Evolutionary conservation across 2,797 vertebrate genomes (phyloP).

Genomic region (Acomys russatus): DNA sequence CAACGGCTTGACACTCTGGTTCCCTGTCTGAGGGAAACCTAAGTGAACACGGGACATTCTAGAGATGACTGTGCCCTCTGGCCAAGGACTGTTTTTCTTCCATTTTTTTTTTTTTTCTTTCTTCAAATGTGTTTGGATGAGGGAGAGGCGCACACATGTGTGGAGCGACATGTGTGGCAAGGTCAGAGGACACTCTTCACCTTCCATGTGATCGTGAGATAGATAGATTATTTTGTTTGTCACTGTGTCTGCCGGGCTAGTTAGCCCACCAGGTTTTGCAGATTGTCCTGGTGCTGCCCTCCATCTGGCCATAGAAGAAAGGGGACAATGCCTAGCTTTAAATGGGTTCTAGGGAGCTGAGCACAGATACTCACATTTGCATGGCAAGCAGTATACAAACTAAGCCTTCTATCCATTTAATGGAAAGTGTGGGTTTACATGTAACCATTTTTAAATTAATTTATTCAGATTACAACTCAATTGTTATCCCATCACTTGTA

Average conservation of each 20-base stretch:
- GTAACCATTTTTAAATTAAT: background rate
- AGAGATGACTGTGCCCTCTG: background rate
- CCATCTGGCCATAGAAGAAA: too few relatives aligned
- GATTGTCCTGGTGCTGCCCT: background rate
- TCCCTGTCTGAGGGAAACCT: background rate
- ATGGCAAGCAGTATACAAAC: background rate
- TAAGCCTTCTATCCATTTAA: background rate
- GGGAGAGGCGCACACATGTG: background rate
- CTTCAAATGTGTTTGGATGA: background rate
- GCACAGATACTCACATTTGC: background rate
- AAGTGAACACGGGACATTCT: background rate
- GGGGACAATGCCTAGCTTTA: background rate
- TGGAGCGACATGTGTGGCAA: background rate
- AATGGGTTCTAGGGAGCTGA: background rate
- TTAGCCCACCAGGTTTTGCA: too few relatives aligned
- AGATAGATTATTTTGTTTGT: background rate
- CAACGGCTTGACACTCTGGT: background rate
- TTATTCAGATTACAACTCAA: too few relatives aligned
- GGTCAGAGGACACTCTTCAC: background rate
- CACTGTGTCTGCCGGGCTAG: background rate
- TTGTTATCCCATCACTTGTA: too few relatives aligned
- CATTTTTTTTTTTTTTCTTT: background rate
- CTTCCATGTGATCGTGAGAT: background rate
- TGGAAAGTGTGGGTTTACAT: background rate
- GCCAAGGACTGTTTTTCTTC: background rate